Conservation (phyloP, 2,113 vertebrate species). For the Centrocercus urophasianus region DNA sequence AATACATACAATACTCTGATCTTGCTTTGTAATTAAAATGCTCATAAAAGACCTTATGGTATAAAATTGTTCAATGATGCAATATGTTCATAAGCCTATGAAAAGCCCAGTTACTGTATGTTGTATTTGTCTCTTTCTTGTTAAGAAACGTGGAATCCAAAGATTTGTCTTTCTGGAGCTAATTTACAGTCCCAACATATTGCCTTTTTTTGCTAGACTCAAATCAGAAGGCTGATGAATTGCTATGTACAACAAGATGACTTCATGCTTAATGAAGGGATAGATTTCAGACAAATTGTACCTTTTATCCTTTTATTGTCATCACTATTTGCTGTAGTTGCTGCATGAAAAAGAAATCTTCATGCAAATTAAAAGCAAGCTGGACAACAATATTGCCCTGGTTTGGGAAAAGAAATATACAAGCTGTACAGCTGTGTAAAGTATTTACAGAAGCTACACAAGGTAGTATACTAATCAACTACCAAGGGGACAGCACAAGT, state of each 20-base stretch:
- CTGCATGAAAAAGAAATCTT: neutral
- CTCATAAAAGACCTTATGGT: neutral
- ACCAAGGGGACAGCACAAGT: neutral
- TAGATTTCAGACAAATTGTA: neutral
- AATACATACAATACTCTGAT: neutral
- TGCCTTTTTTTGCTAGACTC: neutral
- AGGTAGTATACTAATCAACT: neutral
- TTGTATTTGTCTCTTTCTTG: neutral
- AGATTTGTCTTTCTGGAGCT: neutral
- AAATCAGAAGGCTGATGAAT: neutral
- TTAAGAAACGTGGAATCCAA: neutral
- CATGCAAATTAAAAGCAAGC: neutral
- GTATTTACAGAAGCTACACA: neutral
- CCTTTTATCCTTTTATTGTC: neutral
- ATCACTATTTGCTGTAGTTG: neutral
- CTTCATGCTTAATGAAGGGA: neutral
- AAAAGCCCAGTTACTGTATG: neutral
- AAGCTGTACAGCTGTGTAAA: neutral
- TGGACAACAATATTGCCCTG: neutral
- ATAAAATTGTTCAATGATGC: neutral
- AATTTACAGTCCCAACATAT: neutral
- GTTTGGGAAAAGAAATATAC: neutral
- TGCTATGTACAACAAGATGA: neutral
- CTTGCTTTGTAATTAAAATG: neutral
- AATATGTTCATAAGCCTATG: neutral